Base-by-base conservation (phyloP, 35 echinoderm and acorn worm species). In the Holothuria glaberrima region DNA sequence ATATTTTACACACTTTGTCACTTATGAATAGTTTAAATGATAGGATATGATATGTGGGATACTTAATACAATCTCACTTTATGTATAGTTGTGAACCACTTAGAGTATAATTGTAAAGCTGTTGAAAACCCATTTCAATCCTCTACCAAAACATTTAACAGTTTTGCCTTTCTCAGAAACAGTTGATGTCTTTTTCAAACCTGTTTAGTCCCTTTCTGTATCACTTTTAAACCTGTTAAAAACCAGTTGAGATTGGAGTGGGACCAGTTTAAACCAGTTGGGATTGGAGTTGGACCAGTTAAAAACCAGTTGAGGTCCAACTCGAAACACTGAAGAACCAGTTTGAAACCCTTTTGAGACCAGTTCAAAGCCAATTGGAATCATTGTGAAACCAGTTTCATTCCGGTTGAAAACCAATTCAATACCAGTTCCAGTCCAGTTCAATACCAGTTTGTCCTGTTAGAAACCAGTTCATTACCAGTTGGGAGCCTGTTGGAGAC, bases 31-130 rank as follows among this genome's bases (percentile, higher is more conserved):
- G 16, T 0, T n/a, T 18, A 61, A 18, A n/a, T n/a, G n/a, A n/a
- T n/a, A 18, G n/a, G 16, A 61, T 3, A 61, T 14, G 58, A 61
- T 61, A 61, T 61, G 58, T 61, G 16, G 58, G 3, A 61, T 18
- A 61, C 58, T 61, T n/a, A n/a, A n/a, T n/a, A 61, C 58, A 61
- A 61, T 61, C n/a, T 61, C 16, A 61, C 58, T 61, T 61, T n/a
- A 61, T 61, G 0, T n/a, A n/a, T n/a, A n/a, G n/a, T 14, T 61
- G 21, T 59, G 12, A 61, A 61, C 58, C 58, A 61, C 58, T 61
- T 61, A 18, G n/a, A n/a, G 58, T 0, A 18, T 61, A 0, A 61
- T 61, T 18, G 0, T 61, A 3, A 61, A 61, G 16, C n/a, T 61
- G 58, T 61, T 61, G 16, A 61, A 61, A 61, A 61, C 0, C 58